Evolutionary conservation across 2,113 vertebrate genomes (phyloP).

Genomic region (Leiothrix lutea): DNA sequence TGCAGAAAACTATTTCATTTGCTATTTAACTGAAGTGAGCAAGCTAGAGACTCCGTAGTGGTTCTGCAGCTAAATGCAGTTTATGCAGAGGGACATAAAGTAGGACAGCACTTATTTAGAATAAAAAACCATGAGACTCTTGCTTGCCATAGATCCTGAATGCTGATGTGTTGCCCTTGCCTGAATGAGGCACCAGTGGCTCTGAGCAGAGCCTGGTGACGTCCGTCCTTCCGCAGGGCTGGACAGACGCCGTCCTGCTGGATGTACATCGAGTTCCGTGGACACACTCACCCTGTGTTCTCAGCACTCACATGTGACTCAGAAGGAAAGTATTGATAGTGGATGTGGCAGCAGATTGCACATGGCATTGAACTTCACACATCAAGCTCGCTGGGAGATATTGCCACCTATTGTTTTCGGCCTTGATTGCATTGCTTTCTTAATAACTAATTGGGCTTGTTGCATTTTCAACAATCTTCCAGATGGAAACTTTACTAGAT

Average conservation of each 20-base stretch:
- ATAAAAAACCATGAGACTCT: not conserved
- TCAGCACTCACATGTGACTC: conserved; percentile 21
- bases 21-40: not conserved
- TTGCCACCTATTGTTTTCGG: conserved; percentile 52
- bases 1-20: not conserved
- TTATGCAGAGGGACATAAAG: not conserved
- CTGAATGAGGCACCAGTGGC: not conserved
- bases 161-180: not conserved
- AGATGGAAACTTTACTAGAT: not conserved
- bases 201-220: not conserved
- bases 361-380: conserved; percentile 33
- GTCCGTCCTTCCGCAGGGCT: not conserved
- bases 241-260: conserved; percentile 5
- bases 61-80: not conserved
- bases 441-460: not conserved
- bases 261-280: conserved; percentile 29
- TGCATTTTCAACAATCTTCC: not conserved
- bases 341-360: conserved; percentile 45
- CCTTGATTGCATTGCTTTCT: conserved; percentile 41
- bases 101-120: not conserved
- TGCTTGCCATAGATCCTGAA: not conserved
- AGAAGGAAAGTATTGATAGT: conserved; percentile 57
- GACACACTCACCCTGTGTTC: not conserved
- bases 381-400: conserved; percentile 41
- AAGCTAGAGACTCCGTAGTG: not conserved